These are phyloP conservation scores for Linepithema humile DNA, from an alignment of 1,140 invertebrate species.

Conservation along the genomic window DNA sequence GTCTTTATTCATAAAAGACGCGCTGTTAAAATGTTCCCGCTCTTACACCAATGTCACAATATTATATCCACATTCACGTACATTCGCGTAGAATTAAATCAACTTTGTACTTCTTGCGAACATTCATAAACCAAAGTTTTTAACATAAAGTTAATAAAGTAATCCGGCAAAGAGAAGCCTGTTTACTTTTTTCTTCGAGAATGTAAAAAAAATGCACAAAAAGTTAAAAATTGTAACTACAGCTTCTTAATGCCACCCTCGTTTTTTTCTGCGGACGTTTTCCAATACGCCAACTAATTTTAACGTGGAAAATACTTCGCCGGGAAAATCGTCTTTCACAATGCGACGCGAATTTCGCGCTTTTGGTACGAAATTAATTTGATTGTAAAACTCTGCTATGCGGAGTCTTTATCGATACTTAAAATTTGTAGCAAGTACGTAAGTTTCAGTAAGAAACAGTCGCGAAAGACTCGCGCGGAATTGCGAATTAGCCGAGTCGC, in stretches of 20 bases:
- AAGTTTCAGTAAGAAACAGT: neutral
- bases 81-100: neutral
- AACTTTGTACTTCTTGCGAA: neutral
- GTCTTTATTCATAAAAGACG: neutral
- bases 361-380: constrained; percentile 11
- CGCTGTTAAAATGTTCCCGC: neutral
- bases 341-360: neutral
- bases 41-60: neutral
- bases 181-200: neutral
- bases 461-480: neutral
- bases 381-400: neutral
- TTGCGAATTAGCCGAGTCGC: constrained; percentile 14
- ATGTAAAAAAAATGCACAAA: neutral
- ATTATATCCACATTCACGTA: neutral
- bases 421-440: constrained; percentile 13
- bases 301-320: neutral
- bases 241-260: neutral
- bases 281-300: neutral
- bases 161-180: neutral
- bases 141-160: neutral
- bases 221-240: neutral
- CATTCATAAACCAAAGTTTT: neutral
- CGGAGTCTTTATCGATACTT: constrained; percentile 21
- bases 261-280: neutral
- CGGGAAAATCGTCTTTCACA: neutral